phyloP scores from a whole-genome alignment of 1,140 invertebrate species.

The Pseudomyrmex cubaensis region DNA sequence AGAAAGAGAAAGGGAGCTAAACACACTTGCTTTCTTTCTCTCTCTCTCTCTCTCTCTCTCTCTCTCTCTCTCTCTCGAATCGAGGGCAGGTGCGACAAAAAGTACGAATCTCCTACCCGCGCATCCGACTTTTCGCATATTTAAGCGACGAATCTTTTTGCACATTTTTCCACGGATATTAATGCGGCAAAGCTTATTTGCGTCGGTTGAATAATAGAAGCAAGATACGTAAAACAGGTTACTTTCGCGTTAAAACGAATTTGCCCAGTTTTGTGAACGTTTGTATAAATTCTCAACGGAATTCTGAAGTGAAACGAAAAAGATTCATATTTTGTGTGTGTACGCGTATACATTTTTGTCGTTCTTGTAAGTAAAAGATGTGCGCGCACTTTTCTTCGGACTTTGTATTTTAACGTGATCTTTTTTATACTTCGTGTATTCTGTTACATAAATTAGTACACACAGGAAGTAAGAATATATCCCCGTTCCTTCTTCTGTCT shows the following conservation, averaged over 20 bases:
- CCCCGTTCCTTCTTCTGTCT: background rate
- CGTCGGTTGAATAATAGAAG: slow-evolving; percentile 16
- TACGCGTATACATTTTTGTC: too few relatives aligned
- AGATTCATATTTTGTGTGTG: too few relatives aligned
- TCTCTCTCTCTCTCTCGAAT: background rate
- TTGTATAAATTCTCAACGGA: too few relatives aligned
- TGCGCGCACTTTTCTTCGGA: too few relatives aligned
- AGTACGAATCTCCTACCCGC: background rate
- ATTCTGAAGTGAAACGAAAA: too few relatives aligned
- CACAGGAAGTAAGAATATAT: too few relatives aligned
- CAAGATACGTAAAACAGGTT: background rate
- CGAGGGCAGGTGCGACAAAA: background rate
- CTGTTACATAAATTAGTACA: background rate
- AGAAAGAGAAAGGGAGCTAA: background rate
- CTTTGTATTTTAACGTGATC: background rate
- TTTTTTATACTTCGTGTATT: background rate
- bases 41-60: too few relatives aligned
- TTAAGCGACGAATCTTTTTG: background rate
- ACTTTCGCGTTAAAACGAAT: too few relatives aligned
- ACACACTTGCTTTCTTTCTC: background rate
- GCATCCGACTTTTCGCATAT: background rate
- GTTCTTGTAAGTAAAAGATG: too few relatives aligned
- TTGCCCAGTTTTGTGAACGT: too few relatives aligned
- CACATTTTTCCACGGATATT: background rate
- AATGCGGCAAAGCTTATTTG: background rate